Evolutionary conservation across 2,888 invertebrate species (phyloP), one percentile per base, ranked within the genome.

Genomic region (Agonopterix subpropinquella): DNA sequence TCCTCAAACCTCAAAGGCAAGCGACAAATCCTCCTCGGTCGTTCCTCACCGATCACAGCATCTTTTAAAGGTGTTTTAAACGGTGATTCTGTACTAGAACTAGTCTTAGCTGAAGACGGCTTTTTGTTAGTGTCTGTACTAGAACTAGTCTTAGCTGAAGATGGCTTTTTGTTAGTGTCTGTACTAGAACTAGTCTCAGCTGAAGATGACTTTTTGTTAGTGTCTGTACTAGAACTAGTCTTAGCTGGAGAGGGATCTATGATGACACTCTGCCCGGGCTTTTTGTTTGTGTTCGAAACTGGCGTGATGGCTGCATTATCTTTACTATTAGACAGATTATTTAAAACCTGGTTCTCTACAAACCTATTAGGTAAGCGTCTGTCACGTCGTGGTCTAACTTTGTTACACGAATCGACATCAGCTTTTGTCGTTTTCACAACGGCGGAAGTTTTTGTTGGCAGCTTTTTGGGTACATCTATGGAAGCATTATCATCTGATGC

Each of bases 1-100:
- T 84, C 77, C 41, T 79, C 73, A 64, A 82, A 81, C 42, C 71
- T 76, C 2, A 78, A 78, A 48, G 87, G 87, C 35, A 87, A 57
- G 9, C 76, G 64, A 49, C 75, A 73, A 37, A 79, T 67, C 53
- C 86, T 77, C 55, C 72, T 81, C 1, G 84, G 83, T 5, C 80
- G 66, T 44, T 58, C 68, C 8, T 55, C 64, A 37, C 75, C 47
- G 50, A 82, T 59, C 56, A 73, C 79, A 41, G 53, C 66, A 41
- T 77, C 70, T 43, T 57, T 46, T 28, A 37, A 55, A 15, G 72
- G 68, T n/a, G 65, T 70, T 66, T 77, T 77, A 37, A 75, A 64
- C 36, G 73, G 63, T 8, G 74, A 47, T 11, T 46, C 36, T 5
- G 43, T 8, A 28, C 11, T 8, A 11, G 9, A 9, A 28, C n/a